Conservation (phyloP, 2,888 invertebrate genomes). For the Pheosia tremula region DNA sequence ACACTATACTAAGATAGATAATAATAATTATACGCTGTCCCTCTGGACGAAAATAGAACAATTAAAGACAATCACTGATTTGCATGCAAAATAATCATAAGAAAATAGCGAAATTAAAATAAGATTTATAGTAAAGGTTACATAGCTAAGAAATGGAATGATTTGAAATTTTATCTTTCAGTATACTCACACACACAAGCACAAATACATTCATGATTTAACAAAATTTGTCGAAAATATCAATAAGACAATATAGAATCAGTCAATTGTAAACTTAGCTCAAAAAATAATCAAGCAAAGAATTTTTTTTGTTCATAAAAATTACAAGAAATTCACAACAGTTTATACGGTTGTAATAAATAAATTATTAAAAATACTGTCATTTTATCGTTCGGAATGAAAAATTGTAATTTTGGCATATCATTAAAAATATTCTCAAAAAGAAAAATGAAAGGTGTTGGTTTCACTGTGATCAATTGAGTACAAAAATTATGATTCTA, state of each 20-base stretch:
- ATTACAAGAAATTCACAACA: slow-evolving; percentile 67
- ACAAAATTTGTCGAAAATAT: slow-evolving; percentile 64
- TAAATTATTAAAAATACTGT: slow-evolving; percentile 76
- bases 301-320: slow-evolving; percentile 61
- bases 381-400: slow-evolving; percentile 73
- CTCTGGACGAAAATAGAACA: slow-evolving; percentile 52
- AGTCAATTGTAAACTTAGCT: slow-evolving; percentile 78
- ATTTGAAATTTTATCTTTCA: slow-evolving; percentile 75
- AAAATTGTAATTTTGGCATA: slow-evolving; percentile 53
- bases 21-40: slow-evolving; percentile 61
- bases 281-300: slow-evolving; percentile 74
- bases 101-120: slow-evolving; percentile 69
- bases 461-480: slow-evolving; percentile 72
- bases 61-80: slow-evolving; percentile 56
- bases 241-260: slow-evolving; percentile 70
- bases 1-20: slow-evolving; percentile 42
- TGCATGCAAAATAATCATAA: slow-evolving; percentile 73
- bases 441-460: slow-evolving; percentile 80
- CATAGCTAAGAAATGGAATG: slow-evolving; percentile 78
- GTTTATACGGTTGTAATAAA: slow-evolving; percentile 68
- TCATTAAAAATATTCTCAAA: slow-evolving; percentile 63
- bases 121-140: slow-evolving; percentile 55
- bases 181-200: slow-evolving; percentile 74
- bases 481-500: slow-evolving; percentile 73
- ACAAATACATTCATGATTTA: slow-evolving; percentile 72